Evolutionary conservation across 2,113 vertebrate genomes (phyloP).

Genomic region (Vulpes lagopus): DNA sequence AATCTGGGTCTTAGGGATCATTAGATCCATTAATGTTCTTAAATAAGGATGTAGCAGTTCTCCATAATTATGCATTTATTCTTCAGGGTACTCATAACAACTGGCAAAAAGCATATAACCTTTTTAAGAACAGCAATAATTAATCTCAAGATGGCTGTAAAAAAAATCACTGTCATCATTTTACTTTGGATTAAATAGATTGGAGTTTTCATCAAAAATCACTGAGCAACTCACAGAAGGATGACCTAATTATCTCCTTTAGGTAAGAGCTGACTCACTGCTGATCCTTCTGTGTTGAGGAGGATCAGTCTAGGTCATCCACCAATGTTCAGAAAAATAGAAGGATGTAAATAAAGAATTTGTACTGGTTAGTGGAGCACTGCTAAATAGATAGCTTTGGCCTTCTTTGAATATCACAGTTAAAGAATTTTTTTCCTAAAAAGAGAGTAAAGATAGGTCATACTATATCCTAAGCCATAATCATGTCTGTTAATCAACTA

Average conservation of each 20-base stretch:
- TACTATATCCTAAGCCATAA: neutral
- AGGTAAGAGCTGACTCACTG: neutral
- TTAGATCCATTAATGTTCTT: neutral
- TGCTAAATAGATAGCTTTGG: neutral
- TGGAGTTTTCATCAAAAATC: neutral
- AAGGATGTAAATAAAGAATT: neutral
- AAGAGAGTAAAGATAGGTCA: neutral
- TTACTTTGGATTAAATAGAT: neutral
- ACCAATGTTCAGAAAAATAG: neutral
- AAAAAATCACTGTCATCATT: neutral
- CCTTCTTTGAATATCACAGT: neutral
- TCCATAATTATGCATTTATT: neutral
- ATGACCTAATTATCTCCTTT: neutral
- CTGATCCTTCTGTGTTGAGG: neutral
- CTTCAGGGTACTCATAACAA: neutral
- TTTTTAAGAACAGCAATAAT: conserved; percentile 12
- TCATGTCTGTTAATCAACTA: neutral
- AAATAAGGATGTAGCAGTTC: neutral
- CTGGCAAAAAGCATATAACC: neutral
- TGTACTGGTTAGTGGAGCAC: neutral
- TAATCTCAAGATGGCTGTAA: neutral
- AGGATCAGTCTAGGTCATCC: neutral
- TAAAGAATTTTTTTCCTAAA: neutral
- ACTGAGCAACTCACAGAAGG: neutral
- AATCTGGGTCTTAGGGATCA: neutral